A percentile compares a stretch with the other conserved stretches of the same genome.
These are phyloP conservation scores for Cyphomyrus discorhynchus DNA, from an alignment of 2,113 vertebrate species.

Conservation along the genomic window DNA sequence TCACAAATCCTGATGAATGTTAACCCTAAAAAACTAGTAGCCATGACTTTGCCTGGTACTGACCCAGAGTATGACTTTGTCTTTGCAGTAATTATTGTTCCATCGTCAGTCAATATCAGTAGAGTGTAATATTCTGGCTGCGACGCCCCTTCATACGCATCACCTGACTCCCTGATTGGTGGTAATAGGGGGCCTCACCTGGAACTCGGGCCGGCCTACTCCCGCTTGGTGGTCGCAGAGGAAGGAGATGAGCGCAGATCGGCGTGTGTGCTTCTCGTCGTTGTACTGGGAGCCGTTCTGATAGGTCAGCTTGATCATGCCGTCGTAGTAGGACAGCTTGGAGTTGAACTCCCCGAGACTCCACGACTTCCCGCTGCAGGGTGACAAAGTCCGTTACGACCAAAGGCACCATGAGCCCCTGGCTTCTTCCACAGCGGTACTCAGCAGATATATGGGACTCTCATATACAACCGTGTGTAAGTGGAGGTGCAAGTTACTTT, in stretches of 20 bases:
- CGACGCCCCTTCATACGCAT: neutral
- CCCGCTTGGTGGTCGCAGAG: slow-evolving; percentile 77
- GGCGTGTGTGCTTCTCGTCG: slow-evolving; percentile 58
- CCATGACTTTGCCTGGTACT: neutral
- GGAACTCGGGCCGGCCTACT: slow-evolving; percentile 75
- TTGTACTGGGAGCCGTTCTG: slow-evolving; percentile 77
- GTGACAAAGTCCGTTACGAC: neutral
- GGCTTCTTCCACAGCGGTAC: neutral
- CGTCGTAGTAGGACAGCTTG: slow-evolving; percentile 83
- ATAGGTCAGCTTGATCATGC: slow-evolving; percentile 82
- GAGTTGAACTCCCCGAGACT: slow-evolving; percentile 73
- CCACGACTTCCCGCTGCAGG: slow-evolving; percentile 54
- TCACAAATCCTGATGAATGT: neutral
- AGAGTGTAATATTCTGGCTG: neutral
- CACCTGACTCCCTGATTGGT: neutral
- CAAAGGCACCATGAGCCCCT: neutral
- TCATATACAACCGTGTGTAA: neutral
- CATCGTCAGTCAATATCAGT: neutral
- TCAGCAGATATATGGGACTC: neutral
- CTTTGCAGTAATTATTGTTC: neutral
- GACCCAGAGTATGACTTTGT: neutral
- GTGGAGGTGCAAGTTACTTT: neutral
- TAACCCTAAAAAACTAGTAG: neutral
- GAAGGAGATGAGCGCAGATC: slow-evolving; percentile 83
- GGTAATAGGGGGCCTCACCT: slow-evolving; percentile 54